A percentile compares a stretch with the other conserved stretches of the same genome.
Evolutionary conservation across 1,140 invertebrate species (phyloP).

Genomic region (Notospermus geniculatus): DNA sequence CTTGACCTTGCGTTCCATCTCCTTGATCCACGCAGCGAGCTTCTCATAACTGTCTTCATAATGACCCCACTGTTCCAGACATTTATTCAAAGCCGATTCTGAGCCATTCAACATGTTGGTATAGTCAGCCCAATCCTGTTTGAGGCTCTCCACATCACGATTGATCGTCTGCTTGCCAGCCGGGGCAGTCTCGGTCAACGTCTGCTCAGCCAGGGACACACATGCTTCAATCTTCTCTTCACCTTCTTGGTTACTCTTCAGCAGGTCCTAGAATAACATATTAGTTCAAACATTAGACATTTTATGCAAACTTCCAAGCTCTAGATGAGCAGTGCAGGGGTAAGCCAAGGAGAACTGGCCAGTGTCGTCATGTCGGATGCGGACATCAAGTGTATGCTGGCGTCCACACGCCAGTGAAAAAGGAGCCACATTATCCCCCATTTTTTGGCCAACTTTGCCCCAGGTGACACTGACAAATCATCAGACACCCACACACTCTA

Average conservation of each 20-base stretch:
- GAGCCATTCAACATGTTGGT: constrained; percentile 84
- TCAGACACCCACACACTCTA: no score
- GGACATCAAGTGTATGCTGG: no score
- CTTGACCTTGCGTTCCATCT: constrained; percentile 82
- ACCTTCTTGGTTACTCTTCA: constrained; percentile 86
- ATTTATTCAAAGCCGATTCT: constrained; percentile 74
- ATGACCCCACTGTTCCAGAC: constrained; percentile 84
- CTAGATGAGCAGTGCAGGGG: no score
- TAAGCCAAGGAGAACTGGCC: no score
- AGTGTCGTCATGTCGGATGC: no score
- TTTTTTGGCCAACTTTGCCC: no score
- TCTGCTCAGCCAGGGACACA: constrained; percentile 75
- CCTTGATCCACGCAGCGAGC: constrained; percentile 77
- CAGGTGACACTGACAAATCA: no score
- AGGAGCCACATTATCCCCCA: no score
- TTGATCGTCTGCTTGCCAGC: constrained; percentile 84
- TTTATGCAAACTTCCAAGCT: no score
- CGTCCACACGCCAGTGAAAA: no score
- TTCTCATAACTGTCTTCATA: constrained; percentile 84
- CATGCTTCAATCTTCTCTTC: constrained; percentile 74
- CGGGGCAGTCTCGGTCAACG: constrained; percentile 84
- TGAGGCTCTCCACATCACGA: constrained; percentile 76
- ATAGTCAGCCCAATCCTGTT: constrained; percentile 85
- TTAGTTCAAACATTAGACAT: no score
- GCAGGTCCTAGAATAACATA: constrained; percentile 75